These are phyloP conservation scores for Lagria hirta DNA, from an alignment of 2,888 invertebrate species.

Conservation along the genomic window DNA sequence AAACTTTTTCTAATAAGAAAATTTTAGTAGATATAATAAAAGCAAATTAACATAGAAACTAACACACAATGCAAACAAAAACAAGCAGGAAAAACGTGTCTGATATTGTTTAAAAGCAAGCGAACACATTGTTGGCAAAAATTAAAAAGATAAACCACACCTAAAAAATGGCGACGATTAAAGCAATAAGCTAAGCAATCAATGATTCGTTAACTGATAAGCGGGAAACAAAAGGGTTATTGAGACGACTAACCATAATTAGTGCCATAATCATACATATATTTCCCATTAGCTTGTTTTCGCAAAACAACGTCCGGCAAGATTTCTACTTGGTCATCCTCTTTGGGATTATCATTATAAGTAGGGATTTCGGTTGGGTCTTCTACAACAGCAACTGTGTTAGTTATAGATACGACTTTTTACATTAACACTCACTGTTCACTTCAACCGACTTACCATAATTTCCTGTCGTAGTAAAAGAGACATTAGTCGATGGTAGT, in stretches of 20 bases:
- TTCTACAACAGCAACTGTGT: conserved; percentile 16
- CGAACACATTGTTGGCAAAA: no score
- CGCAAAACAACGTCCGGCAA: conserved; percentile 23
- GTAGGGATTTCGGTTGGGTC: neutral
- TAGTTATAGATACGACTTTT: conserved; percentile 7
- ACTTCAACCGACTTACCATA: no score
- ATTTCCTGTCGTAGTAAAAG: neutral
- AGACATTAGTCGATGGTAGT: neutral
- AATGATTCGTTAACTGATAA: conserved; percentile 7
- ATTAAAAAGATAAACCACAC: conserved; percentile 11
- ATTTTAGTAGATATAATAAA: no score
- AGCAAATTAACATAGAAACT: no score
- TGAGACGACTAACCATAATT: conserved; percentile 44
- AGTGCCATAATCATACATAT: conserved; percentile 36
- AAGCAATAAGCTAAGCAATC: conserved; percentile 11
- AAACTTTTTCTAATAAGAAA: no score
- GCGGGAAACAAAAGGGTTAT: conserved; percentile 18
- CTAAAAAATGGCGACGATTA: conserved; percentile 22
- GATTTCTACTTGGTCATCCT: conserved; percentile 14
- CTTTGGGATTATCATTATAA: neutral
- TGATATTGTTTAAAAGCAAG: no score
- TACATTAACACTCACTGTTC: no score
- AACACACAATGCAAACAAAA: no score
- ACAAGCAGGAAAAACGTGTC: no score
- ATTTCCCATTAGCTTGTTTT: conserved; percentile 33